phyloP scores from a whole-genome alignment of 1,140 invertebrate genomes.

The Tetragnatha versicolor region DNA sequence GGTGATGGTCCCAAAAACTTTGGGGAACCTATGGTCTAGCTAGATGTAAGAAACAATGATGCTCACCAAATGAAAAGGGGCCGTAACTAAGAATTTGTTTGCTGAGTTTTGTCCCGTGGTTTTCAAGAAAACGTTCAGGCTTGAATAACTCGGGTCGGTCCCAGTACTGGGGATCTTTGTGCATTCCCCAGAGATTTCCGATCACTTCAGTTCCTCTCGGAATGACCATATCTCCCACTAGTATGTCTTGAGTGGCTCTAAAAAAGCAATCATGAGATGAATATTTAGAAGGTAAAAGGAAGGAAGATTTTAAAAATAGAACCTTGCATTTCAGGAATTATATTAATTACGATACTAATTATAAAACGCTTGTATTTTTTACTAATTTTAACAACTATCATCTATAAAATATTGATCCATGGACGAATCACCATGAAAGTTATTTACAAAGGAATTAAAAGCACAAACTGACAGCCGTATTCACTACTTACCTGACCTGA shows the following conservation, averaged over 20 bases:
- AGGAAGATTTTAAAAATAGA: background rate
- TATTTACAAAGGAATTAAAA: background rate
- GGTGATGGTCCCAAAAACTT: no score
- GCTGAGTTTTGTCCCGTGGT: no score
- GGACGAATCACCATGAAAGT: background rate
- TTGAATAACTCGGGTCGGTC: slow-evolving; percentile 49
- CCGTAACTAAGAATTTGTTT: no score
- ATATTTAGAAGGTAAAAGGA: background rate
- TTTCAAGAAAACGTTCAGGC: slow-evolving; percentile 56
- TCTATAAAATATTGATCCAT: background rate
- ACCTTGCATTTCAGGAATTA: background rate
- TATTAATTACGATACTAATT: background rate
- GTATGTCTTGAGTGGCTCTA: background rate
- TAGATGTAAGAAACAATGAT: no score
- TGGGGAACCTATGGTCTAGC: no score
- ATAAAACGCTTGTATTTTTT: background rate
- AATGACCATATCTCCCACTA: background rate
- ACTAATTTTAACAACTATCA: background rate
- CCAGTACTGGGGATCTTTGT: slow-evolving; percentile 41
- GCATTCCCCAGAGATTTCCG: background rate
- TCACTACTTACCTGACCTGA: no score
- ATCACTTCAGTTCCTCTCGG: background rate
- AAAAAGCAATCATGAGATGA: background rate
- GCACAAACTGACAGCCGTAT: background rate
- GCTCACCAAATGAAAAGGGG: no score